These are phyloP conservation scores for Synchiropus splendidus DNA, from an alignment of 2,113 vertebrate species.

Conservation along the genomic window DNA sequence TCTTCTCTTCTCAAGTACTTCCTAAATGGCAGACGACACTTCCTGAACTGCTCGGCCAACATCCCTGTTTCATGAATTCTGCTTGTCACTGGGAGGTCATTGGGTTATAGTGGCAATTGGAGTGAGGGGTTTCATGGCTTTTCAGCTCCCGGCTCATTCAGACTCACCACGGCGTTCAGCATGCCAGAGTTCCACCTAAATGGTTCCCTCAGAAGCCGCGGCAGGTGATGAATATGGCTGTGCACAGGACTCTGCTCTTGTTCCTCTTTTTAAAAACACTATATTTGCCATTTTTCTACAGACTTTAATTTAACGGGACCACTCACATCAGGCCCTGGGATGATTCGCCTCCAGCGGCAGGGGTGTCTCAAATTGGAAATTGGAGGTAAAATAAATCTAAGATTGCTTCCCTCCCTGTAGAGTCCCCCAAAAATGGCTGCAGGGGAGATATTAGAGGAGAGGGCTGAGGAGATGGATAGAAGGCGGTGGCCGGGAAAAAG, in stretches of 20 bases:
- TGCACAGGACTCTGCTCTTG: slow-evolving; percentile 24
- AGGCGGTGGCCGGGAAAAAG: slow-evolving; percentile 16
- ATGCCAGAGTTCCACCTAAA: slow-evolving; percentile 8
- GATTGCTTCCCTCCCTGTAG: slow-evolving; percentile 57
- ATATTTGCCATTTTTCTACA: slow-evolving; percentile 47
- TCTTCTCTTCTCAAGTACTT: background rate
- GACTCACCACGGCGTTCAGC: slow-evolving; percentile 17
- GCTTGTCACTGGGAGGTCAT: slow-evolving; percentile 12
- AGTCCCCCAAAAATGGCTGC: slow-evolving; percentile 56
- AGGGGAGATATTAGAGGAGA: slow-evolving; percentile 56
- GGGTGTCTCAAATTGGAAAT: slow-evolving; percentile 68
- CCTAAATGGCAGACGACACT: slow-evolving; percentile 6
- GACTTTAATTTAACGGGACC: slow-evolving; percentile 59
- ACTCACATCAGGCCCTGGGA: slow-evolving; percentile 45
- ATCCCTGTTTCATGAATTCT: slow-evolving; percentile 18
- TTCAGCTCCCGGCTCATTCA: slow-evolving; percentile 22
- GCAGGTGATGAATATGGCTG: slow-evolving; percentile 19
- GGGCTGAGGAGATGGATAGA: slow-evolving; percentile 42
- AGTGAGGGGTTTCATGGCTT: slow-evolving; percentile 11
- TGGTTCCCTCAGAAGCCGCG: slow-evolving; percentile 17
- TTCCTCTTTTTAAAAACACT: slow-evolving; percentile 36
- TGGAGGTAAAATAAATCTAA: slow-evolving; percentile 57
- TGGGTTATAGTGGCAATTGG: slow-evolving; percentile 9
- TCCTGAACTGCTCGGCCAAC: slow-evolving; percentile 3
- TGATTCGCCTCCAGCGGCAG: slow-evolving; percentile 59